Evolutionary conservation across 1,140 invertebrate genomes (phyloP), one percentile per base, ranked within the genome.

Genomic region (Hirudo medicinalis): DNA sequence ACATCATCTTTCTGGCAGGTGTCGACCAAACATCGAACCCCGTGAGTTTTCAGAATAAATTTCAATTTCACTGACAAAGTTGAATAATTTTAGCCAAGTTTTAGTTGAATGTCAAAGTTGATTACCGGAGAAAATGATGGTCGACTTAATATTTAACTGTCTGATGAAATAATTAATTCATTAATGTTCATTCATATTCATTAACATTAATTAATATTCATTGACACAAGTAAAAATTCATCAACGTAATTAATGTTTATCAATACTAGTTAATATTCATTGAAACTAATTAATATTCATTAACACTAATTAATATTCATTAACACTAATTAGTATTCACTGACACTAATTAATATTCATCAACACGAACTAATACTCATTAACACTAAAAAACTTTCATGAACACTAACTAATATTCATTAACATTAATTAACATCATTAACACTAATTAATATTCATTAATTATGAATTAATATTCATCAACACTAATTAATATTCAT

Each of bases 1-100:
- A 77, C 68, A 40, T 73, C 32, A 69, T 74, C 40, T 77, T 77
- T 66, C 72, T 77, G 27, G 74, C 72, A 13, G 76, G 76, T n/a
- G 75, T 76, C 29, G 70, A 76, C 54, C 57, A 72, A 19, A 76
- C 75, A 32, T 63, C 57, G 9, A 22, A 63, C 20, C 22, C 53
- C 71, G 15, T 72, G 69, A 22, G n/a, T 36, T 69, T n/a, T n/a
- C n/a, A n/a, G n/a, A n/a, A n/a, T n/a, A n/a, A n/a, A n/a, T n/a
- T n/a, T n/a, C n/a, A n/a, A n/a, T n/a, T n/a, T n/a, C n/a, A n/a
- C n/a, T n/a, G n/a, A n/a, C n/a, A n/a, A n/a, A n/a, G n/a, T n/a
- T n/a, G n/a, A n/a, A n/a, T n/a, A n/a, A n/a, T n/a, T n/a, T n/a
- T n/a, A n/a, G n/a, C n/a, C n/a, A n/a, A n/a, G n/a, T n/a, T n/a